phyloP scores from a whole-genome alignment of 2,888 invertebrate species.

The Xanthorhoe designata region DNA sequence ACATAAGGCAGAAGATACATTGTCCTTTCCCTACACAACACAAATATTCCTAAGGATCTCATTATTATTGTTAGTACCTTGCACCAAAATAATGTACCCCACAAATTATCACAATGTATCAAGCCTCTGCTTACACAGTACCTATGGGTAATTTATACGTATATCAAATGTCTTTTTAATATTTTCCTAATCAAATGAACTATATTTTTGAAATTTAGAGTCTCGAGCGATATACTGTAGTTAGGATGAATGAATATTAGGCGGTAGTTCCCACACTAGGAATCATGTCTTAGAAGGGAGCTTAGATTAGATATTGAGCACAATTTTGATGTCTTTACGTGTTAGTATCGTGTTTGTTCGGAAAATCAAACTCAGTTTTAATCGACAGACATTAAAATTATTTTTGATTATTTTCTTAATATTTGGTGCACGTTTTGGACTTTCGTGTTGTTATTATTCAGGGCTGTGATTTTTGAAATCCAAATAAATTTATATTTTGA shows the following conservation, averaged over 20 bases:
- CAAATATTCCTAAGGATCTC: conserved; percentile 35
- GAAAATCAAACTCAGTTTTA: conserved; percentile 13
- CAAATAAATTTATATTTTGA: not conserved
- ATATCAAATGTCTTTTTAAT: conserved; percentile 61
- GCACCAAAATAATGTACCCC: conserved; percentile 31
- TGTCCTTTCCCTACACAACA: conserved; percentile 18
- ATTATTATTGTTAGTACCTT: conserved; percentile 32
- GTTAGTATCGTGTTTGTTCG: conserved; percentile 49
- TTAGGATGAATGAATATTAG: conserved; percentile 65
- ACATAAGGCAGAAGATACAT: conserved; percentile 25
- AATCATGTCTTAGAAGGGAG: conserved; percentile 29
- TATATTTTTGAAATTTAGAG: conserved; percentile 77
- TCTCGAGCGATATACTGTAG: conserved; percentile 64
- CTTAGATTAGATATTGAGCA: conserved; percentile 49
- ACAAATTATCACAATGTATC: conserved; percentile 42
- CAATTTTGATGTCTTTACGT: conserved; percentile 55
- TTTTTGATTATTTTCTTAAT: conserved; percentile 10
- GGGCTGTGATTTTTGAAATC: conserved; percentile 35
- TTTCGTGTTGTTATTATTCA: conserved; percentile 20
- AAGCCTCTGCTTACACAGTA: conserved; percentile 60
- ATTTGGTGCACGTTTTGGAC: conserved; percentile 22
- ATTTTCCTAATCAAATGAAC: conserved; percentile 68
- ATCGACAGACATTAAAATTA: conserved; percentile 2
- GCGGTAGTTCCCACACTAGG: conserved; percentile 33
- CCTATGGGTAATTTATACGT: conserved; percentile 50